A percentile compares a stretch with the other conserved stretches of the same genome.
Evolutionary conservation across 2,113 vertebrate genomes (phyloP).

Genomic region (Mustela lutreola): DNA sequence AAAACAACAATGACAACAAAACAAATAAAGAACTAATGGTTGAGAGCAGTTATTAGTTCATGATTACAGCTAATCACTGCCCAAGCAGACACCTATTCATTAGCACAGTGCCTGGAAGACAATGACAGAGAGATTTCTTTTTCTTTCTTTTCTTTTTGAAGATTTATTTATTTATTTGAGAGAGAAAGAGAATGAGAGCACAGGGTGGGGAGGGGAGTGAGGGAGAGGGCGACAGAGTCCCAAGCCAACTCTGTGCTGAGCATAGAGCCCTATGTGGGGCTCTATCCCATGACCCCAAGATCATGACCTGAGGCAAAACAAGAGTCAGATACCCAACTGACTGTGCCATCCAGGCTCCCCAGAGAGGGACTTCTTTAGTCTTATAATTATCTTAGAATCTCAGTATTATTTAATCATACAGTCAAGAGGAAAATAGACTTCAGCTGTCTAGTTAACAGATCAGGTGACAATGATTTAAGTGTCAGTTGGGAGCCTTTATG

Average conservation of each 20-base stretch:
- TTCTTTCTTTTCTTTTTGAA: not conserved
- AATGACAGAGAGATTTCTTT: not conserved
- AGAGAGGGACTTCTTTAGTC: not conserved
- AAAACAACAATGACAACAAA: no score
- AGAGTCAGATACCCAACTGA: not conserved
- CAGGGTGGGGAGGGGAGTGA: not conserved
- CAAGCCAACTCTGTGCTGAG: not conserved
- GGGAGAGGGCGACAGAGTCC: not conserved
- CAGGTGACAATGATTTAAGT: not conserved
- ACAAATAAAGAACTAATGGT: not conserved
- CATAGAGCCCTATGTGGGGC: not conserved
- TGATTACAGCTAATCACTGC: not conserved
- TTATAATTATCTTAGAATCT: not conserved
- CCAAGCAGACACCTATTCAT: not conserved
- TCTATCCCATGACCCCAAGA: not conserved
- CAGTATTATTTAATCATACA: not conserved
- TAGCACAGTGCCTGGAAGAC: not conserved
- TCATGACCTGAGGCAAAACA: not conserved
- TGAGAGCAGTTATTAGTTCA: not conserved
- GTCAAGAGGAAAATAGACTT: not conserved
- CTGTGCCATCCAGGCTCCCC: not conserved
- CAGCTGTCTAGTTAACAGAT: not conserved
- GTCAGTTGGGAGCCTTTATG: not conserved
- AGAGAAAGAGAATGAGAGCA: not conserved
- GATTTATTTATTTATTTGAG: not conserved